These are phyloP conservation scores for Muricea muricata DNA, from an alignment of 92 coral and sea anemone species.

Conservation along the genomic window DNA sequence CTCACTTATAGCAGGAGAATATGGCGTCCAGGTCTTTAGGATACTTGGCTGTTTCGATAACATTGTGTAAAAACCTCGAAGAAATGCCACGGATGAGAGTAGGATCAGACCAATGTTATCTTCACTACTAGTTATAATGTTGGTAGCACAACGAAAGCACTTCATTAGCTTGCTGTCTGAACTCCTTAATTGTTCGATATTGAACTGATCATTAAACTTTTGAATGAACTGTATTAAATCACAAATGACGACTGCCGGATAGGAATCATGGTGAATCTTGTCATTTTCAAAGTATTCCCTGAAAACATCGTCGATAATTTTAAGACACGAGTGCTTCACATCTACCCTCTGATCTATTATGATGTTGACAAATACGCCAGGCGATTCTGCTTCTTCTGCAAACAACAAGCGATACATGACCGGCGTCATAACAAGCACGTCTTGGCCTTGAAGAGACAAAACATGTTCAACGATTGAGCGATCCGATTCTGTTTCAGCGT, in stretches of 20 bases:
- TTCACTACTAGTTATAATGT: conserved; percentile 46
- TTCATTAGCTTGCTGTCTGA: conserved; percentile 70
- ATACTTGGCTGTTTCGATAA: conserved; percentile 58
- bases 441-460: conserved; percentile 57
- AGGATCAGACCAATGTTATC: conserved; percentile 50
- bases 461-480: conserved; percentile 68
- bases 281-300: conserved; percentile 71
- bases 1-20: conserved; percentile 70
- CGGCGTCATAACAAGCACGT: conserved; percentile 73
- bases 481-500: conserved; percentile 78
- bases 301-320: conserved; percentile 42
- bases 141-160: conserved; percentile 69
- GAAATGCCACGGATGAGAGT: conserved; percentile 81
- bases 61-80: conserved; percentile 74
- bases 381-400: conserved; percentile 64
- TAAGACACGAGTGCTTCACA: conserved; percentile 4
- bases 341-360: conserved; percentile 31
- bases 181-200: conserved; percentile 69
- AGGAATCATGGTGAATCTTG: conserved; percentile 66
- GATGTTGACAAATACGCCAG: conserved; percentile 69
- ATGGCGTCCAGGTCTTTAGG: conserved; percentile 38
- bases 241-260: conserved; percentile 87
- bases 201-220: conserved; percentile 20
- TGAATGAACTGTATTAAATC: conserved; percentile 80
- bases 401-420: conserved; percentile 79